A percentile compares a stretch with the other conserved stretches of the same genome.
Evolutionary conservation across 2,113 vertebrate genomes (phyloP).

Genomic region (Atractosteus spatula): DNA sequence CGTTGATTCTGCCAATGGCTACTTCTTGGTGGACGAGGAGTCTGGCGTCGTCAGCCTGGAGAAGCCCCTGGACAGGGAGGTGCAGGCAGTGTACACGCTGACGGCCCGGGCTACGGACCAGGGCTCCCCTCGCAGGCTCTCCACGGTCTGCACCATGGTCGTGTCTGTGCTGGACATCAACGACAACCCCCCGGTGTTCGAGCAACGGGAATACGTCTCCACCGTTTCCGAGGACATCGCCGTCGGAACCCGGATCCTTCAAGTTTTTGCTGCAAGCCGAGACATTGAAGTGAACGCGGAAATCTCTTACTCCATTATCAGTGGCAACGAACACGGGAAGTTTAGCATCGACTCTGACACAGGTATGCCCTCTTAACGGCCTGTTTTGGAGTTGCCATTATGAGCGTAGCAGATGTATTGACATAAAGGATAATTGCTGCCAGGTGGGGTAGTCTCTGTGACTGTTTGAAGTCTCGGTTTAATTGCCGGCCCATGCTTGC

Average conservation of each 20-base stretch:
- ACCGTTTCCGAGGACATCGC: constrained; percentile 77
- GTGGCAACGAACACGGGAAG: constrained; percentile 88
- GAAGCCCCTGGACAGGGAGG: constrained; percentile 83
- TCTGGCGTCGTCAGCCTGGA: constrained; percentile 82
- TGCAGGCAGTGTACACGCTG: constrained; percentile 76
- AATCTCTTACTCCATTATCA: constrained; percentile 86
- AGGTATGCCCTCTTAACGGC: constrained; percentile 59
- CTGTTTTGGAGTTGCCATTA: neutral
- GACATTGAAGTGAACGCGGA: constrained; percentile 84
- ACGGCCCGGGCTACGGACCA: constrained; percentile 79
- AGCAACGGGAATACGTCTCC: constrained; percentile 84
- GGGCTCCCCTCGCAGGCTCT: constrained; percentile 75
- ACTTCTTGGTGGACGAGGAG: constrained; percentile 84
- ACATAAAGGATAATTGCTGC: neutral
- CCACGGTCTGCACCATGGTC: constrained; percentile 68
- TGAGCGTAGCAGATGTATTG: neutral
- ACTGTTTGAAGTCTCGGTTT: neutral
- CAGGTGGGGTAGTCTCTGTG: no score
- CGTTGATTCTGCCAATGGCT: constrained; percentile 77
- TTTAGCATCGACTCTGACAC: constrained; percentile 86
- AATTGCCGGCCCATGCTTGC: neutral
- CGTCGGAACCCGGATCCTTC: constrained; percentile 80
- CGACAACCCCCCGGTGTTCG: constrained; percentile 94
- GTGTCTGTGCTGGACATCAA: constrained; percentile 94
- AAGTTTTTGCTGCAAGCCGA: constrained; percentile 86